phyloP scores from a whole-genome alignment of 2,113 vertebrate species.

The Athene noctua region DNA sequence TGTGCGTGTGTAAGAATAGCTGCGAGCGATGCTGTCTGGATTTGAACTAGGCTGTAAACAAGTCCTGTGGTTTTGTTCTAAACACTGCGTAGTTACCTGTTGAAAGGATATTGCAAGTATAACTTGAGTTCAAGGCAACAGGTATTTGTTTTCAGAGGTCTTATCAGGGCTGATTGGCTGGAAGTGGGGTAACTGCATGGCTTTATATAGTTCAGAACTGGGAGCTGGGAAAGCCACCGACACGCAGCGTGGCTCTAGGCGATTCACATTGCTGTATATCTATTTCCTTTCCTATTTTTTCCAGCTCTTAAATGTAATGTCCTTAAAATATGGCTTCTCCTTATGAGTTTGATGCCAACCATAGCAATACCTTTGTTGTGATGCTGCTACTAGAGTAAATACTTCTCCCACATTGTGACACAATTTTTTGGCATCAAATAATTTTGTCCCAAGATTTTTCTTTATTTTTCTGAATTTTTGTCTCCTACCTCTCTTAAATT shows the following conservation, averaged over 20 bases:
- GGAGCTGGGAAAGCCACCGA: not conserved
- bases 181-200: not conserved
- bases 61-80: not conserved
- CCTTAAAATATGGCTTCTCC: not conserved
- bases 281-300: not conserved
- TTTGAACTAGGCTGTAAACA: not conserved
- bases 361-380: not conserved
- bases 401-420: not conserved
- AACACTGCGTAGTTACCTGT: rapidly evolving
- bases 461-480: not conserved
- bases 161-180: not conserved
- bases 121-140: not conserved
- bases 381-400: not conserved
- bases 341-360: not conserved
- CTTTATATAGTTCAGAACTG: not conserved
- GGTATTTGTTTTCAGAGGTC: not conserved
- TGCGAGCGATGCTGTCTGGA: not conserved
- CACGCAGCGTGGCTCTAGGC: not conserved
- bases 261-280: not conserved
- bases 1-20: not conserved
- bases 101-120: not conserved
- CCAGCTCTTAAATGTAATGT: not conserved
- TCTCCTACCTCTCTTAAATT: not conserved
- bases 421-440: not conserved
- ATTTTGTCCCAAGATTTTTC: not conserved